These are phyloP conservation scores for Microplitis mediator DNA, from an alignment of 1,140 invertebrate genomes.

Conservation along the genomic window DNA sequence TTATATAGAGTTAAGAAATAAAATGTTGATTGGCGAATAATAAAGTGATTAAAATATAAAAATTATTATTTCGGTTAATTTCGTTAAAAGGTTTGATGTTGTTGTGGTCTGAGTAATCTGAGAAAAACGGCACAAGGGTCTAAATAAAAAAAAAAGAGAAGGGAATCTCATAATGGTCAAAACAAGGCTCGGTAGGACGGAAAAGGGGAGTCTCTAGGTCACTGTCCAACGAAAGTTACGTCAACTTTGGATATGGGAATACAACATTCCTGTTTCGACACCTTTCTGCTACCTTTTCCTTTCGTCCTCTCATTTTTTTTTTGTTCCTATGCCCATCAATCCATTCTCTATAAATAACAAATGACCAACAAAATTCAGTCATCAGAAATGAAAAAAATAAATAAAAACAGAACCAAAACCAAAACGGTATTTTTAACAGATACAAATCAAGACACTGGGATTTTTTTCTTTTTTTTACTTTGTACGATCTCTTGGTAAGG, in stretches of 20 bases:
- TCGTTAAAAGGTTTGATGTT: too few relatives aligned
- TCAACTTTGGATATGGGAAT: slow-evolving; percentile 8
- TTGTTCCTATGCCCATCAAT: neutral
- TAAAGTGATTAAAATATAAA: too few relatives aligned
- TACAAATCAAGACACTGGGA: too few relatives aligned
- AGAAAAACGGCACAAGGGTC: neutral
- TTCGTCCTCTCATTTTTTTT: neutral
- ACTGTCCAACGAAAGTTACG: slow-evolving; percentile 11
- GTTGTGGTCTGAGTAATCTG: neutral
- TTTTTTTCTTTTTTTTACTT: too few relatives aligned
- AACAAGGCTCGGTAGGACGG: slow-evolving; percentile 3
- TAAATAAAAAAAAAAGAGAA: neutral
- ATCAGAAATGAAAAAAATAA: neutral
- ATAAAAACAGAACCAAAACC: too few relatives aligned
- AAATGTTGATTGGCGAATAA: too few relatives aligned
- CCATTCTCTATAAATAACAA: neutral
- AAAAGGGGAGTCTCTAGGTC: slow-evolving; percentile 16
- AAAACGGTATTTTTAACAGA: too few relatives aligned
- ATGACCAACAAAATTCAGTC: neutral
- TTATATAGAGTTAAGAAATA: too few relatives aligned
- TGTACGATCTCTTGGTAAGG: neutral
- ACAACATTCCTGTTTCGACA: slow-evolving; percentile 6
- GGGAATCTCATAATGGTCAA: slow-evolving; percentile 6
- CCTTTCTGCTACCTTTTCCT: neutral
- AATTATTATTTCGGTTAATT: too few relatives aligned